phyloP scores from a whole-genome alignment of 2,113 vertebrate genomes.

The Ciconia stormi region DNA sequence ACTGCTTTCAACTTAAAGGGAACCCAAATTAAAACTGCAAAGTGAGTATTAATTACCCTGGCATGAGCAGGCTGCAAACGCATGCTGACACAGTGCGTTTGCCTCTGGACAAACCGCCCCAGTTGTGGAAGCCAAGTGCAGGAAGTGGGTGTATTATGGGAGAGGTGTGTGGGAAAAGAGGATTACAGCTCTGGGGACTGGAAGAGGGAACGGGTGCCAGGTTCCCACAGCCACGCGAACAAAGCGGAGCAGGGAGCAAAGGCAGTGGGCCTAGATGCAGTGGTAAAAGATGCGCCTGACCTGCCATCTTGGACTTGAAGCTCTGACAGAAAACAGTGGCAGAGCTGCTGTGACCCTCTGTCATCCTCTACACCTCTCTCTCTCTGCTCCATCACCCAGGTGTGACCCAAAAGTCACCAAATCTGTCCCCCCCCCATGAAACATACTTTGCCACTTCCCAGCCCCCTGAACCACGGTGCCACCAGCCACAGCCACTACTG shows the following conservation, averaged over 20 bases:
- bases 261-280: neutral
- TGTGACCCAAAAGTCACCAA: neutral
- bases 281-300: neutral
- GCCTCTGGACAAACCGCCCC: conserved; percentile 54
- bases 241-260: neutral
- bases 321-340: neutral
- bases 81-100: neutral
- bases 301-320: neutral
- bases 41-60: conserved; percentile 54
- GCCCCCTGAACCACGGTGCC: neutral
- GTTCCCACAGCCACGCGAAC: neutral
- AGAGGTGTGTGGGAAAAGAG: conserved; percentile 27
- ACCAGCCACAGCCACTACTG: neutral
- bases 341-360: neutral
- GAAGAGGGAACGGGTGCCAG: neutral
- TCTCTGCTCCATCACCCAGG: neutral
- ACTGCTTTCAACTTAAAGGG: neutral
- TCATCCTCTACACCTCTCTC: neutral
- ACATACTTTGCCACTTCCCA: neutral
- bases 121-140: neutral
- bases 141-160: neutral
- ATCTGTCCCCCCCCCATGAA: neutral
- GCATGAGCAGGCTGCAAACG: neutral
- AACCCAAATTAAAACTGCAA: conserved; percentile 52
- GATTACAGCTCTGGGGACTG: neutral